phyloP scores from a whole-genome alignment of 1,140 invertebrate genomes.

The Augochlora pura region DNA sequence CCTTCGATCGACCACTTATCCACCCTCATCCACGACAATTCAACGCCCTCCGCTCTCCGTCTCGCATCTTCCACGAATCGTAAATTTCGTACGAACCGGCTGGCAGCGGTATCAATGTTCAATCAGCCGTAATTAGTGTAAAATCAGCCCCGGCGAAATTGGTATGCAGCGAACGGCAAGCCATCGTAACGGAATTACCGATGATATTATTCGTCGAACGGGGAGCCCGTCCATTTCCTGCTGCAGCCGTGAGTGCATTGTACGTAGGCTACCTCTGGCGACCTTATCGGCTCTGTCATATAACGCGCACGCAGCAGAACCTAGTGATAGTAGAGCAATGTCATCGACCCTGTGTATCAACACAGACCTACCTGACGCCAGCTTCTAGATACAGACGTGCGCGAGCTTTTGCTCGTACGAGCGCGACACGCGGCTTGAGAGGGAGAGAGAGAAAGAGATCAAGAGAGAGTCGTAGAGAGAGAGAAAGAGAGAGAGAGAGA shows the following conservation, averaged over 20 bases:
- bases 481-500: no score
- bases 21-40: no score
- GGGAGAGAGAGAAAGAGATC: no score
- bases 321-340: constrained; percentile 48
- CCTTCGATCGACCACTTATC: no score
- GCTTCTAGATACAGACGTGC: constrained; percentile 35
- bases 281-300: constrained; percentile 51
- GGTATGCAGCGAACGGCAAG: neutral
- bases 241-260: constrained; percentile 42
- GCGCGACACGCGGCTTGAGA: neutral
- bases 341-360: constrained; percentile 55
- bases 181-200: neutral
- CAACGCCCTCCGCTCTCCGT: no score
- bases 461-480: no score
- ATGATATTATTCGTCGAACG: neutral
- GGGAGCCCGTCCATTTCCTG: neutral
- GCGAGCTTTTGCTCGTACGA: neutral
- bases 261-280: constrained; percentile 46
- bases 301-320: constrained; percentile 47
- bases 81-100: no score
- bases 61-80: no score
- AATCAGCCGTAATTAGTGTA: no score
- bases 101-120: no score
- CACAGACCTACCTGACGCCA: constrained; percentile 54
- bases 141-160: no score